A percentile compares a stretch with the other conserved stretches of the same genome.
phyloP scores from a whole-genome alignment of 2,888 invertebrate species.

The Idaea biselata region DNA sequence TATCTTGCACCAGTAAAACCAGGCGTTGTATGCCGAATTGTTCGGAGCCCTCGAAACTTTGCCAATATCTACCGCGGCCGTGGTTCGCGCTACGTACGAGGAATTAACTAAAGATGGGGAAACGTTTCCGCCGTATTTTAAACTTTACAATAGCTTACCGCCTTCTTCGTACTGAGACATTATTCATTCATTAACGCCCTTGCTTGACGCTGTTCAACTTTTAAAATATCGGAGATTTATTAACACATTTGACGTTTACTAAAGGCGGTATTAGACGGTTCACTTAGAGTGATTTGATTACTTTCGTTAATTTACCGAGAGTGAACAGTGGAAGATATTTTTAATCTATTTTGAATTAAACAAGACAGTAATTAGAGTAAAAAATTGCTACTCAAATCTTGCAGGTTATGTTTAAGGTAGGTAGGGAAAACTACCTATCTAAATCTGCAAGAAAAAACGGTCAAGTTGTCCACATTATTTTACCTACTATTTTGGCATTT shows the following conservation, averaged over 20 bases:
- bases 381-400: too few relatives aligned
- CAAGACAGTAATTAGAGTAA: too few relatives aligned
- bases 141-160: constrained; percentile 21
- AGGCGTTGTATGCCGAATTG: constrained; percentile 35
- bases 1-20: constrained; percentile 30
- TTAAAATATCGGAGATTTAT: constrained; percentile 20
- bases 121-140: constrained; percentile 18
- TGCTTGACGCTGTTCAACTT: constrained; percentile 16
- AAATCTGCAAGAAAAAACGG: too few relatives aligned
- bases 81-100: constrained; percentile 31
- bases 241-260: constrained; percentile 21
- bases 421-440: too few relatives aligned
- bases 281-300: background rate
- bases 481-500: too few relatives aligned
- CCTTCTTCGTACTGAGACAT: constrained; percentile 5
- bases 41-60: constrained; percentile 49
- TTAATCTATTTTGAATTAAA: too few relatives aligned
- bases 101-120: constrained; percentile 22
- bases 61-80: constrained; percentile 46
- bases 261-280: background rate
- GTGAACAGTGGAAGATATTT: too few relatives aligned
- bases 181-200: background rate
- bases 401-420: too few relatives aligned
- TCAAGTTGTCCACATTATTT: too few relatives aligned
- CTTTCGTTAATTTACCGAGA: too few relatives aligned